A percentile compares a stretch with the other conserved stretches of the same genome.
These are phyloP conservation scores for Dascyllus trimaculatus DNA, from an alignment of 2,113 vertebrate genomes.

Conservation along the genomic window DNA sequence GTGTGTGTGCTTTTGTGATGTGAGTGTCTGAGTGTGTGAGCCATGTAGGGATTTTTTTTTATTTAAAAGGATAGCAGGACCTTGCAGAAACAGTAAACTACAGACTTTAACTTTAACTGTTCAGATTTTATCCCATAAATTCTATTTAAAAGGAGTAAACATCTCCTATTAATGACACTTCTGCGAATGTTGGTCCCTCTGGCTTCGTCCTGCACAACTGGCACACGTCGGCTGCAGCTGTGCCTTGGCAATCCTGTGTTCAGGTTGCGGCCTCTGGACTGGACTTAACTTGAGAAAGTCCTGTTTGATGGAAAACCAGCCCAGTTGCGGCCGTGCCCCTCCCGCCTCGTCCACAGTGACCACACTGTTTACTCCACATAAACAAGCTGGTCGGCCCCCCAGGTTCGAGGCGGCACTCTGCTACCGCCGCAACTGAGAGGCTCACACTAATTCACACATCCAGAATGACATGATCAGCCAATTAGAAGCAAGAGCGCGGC, in stretches of 20 bases:
- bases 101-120: constrained; percentile 8
- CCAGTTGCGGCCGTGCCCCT: constrained; percentile 44
- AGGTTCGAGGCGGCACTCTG: constrained; percentile 62
- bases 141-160: neutral
- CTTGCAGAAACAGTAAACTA: constrained; percentile 26
- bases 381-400: constrained; percentile 75
- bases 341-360: constrained; percentile 75
- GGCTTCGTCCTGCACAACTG: constrained; percentile 42
- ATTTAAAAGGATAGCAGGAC: constrained; percentile 21
- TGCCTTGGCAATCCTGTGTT: constrained; percentile 26
- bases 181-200: constrained; percentile 23
- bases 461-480: constrained; percentile 77
- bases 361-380: constrained; percentile 84
- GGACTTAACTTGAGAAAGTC: constrained; percentile 63
- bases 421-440: constrained; percentile 47
- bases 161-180: constrained; percentile 5
- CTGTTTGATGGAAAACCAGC: constrained; percentile 62
- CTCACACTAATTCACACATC: constrained; percentile 73
- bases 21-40: constrained; percentile 3
- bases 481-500: constrained; percentile 73
- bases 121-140: constrained; percentile 18
- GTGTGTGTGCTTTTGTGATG: neutral
- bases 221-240: constrained; percentile 61
- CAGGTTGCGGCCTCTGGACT: constrained; percentile 54
- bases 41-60: constrained; percentile 30